Evolutionary conservation across 2,888 invertebrate genomes (phyloP).

Genomic region (Sesamia inferens): DNA sequence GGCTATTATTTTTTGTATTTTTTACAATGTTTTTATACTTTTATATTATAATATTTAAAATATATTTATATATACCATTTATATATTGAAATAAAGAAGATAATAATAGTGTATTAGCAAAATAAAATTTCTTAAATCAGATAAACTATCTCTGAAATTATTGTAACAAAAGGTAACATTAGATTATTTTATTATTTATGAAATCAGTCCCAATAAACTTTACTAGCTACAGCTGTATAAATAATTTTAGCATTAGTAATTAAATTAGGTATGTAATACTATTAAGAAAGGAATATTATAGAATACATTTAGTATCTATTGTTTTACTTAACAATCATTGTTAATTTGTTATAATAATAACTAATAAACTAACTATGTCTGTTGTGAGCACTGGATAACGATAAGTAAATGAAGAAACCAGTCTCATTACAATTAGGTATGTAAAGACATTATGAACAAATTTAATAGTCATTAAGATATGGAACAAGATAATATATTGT

Average conservation of each 20-base stretch:
- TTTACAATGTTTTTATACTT: no score
- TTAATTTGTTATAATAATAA: constrained; percentile 16
- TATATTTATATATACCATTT: no score
- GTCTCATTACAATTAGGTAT: constrained; percentile 27
- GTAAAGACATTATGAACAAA: constrained; percentile 31
- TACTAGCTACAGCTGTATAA: neutral
- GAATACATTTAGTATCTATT: constrained; percentile 18
- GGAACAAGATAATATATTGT: constrained; percentile 3
- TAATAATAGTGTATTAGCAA: no score
- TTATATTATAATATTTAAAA: no score
- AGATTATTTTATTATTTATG: neutral
- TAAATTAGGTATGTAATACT: constrained; percentile 11
- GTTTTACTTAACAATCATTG: constrained; percentile 5
- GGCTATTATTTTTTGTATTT: no score
- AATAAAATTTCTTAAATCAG: no score
- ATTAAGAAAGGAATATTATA: neutral
- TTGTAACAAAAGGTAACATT: neutral
- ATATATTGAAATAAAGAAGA: no score
- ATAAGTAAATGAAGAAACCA: constrained; percentile 43
- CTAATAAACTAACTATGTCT: constrained; percentile 33
- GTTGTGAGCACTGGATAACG: constrained; percentile 1
- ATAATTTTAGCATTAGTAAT: neutral
- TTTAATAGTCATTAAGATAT: constrained; percentile 17
- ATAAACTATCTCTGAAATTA: neutral
- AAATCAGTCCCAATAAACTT: neutral